phyloP scores from a whole-genome alignment of 1,140 invertebrate species.

The Drosophila teissieri region DNA sequence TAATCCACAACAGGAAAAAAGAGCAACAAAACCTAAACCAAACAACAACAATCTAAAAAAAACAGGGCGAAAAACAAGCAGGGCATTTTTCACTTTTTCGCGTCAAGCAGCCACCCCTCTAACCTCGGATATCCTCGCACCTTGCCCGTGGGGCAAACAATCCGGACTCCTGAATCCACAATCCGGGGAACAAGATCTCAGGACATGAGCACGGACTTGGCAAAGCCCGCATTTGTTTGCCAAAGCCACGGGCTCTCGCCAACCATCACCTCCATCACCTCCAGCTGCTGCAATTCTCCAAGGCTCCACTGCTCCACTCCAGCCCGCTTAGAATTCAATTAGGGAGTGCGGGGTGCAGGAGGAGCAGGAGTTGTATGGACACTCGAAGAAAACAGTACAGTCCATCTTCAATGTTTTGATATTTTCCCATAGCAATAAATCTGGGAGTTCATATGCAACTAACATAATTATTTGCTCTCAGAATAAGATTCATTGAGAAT shows the following conservation, averaged over 20 bases:
- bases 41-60: constrained; percentile 29
- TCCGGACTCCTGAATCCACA: constrained; percentile 21
- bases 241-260: constrained; percentile 50
- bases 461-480: not conserved
- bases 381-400: constrained; percentile 8
- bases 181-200: constrained; percentile 39
- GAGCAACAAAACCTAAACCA: constrained; percentile 35
- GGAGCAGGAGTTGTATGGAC: not conserved
- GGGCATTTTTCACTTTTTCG: constrained; percentile 62
- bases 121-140: constrained; percentile 10
- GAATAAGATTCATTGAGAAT: not conserved
- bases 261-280: constrained; percentile 45
- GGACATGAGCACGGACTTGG: constrained; percentile 50
- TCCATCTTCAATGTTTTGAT: not conserved
- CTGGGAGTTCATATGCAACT: not conserved
- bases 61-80: constrained; percentile 38
- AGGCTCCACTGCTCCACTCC: constrained; percentile 23
- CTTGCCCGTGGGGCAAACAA: constrained; percentile 40
- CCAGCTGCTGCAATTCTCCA: constrained; percentile 24
- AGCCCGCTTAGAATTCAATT: constrained; percentile 71
- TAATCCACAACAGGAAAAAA: constrained; percentile 39
- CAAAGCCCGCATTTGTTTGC: constrained; percentile 63
- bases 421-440: not conserved
- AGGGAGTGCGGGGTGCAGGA: constrained; percentile 9
- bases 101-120: constrained; percentile 23